phyloP scores from a whole-genome alignment of 2,797 vertebrate genomes.

The Sciaenops ocellatus region DNA sequence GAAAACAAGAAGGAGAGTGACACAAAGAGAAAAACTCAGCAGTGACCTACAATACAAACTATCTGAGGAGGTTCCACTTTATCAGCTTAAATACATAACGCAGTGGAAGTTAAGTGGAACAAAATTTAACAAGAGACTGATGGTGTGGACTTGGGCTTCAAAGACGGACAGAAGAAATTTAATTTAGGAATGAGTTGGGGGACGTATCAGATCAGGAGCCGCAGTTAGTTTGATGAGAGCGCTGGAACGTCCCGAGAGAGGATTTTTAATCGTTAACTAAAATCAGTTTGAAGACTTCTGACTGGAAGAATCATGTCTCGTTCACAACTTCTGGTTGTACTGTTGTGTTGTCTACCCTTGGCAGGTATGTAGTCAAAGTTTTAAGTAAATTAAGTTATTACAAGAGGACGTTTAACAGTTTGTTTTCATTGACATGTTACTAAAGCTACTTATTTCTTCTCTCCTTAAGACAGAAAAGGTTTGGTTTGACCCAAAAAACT shows the following conservation, averaged over 20 bases:
- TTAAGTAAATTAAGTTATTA: background rate
- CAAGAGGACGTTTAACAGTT: background rate
- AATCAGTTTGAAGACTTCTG: conserved; percentile 22
- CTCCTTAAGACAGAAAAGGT: background rate
- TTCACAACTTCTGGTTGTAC: conserved; percentile 45
- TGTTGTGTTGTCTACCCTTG: conserved; percentile 72
- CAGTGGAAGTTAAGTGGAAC: background rate
- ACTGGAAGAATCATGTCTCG: conserved; percentile 66
- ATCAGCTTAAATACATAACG: background rate
- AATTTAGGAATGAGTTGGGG: conserved; percentile 35
- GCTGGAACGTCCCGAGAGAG: background rate
- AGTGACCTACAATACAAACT: conserved; percentile 1
- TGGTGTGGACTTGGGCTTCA: conserved; percentile 5
- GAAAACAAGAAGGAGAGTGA: conserved; percentile 1
- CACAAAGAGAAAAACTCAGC: conserved; percentile 3
- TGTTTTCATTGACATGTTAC: background rate
- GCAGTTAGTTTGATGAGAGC: conserved; percentile 18
- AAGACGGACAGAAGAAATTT: conserved; percentile 10
- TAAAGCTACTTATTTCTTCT: background rate
- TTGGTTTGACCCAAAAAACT: too few relatives aligned
- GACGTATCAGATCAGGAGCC: conserved; percentile 13
- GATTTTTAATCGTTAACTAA: conserved; percentile 11
- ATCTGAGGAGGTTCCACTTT: background rate
- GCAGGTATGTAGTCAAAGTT: conserved; percentile 72
- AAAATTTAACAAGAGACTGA: background rate